Base-by-base conservation (phyloP, 2,797 vertebrate species). In the Babyrousa celebensis region DNA sequence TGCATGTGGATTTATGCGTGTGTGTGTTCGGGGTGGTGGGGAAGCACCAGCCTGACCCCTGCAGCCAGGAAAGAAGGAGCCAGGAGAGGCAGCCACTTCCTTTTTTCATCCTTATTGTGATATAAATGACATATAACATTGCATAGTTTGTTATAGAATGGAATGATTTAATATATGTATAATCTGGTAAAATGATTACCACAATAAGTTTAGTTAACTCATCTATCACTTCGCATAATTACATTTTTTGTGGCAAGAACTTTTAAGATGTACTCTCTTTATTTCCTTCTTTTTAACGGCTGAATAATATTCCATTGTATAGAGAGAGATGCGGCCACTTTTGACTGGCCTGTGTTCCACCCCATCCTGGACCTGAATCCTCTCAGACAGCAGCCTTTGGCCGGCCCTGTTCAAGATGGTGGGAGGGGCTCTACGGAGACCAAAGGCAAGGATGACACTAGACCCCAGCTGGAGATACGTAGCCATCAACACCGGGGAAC, bases 181-280 rank as follows among this genome's bases (percentile, higher is more conserved):
- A 21, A 21, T 15, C 43, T 48, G 29, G 71, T 4, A 11, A 25
- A 75, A 25, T 23, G 27, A n/a, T 36, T 48, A 48, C 43, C 25
- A 65, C 25, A 29, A 8, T 1, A 21, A 23, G 60, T 52, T 32
- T n/a, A 15, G 62, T 21, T 18, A 58, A 63, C 56, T 1, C 18
- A 29, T 5, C 43, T 48, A 48, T 48, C 43, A 48, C 43, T 48
- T 48, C 5, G 9, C 43, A 48, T 52, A 62, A 18, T 36, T 70
- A 23, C 10, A 29, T 52, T 18, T 72, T 6, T 84, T 78, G 63
- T 93, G 54, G 27, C 17, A 63, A 70, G 40, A 86, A 93, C 83
- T 78, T 78, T 60, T 43, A 85, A 60, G 63, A 48, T 52, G 32
- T 58, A 36, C 36, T 85, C n/a, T 40, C 12, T 62, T 62, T 54